These are phyloP conservation scores for Phortica magna DNA, from an alignment of 2,888 invertebrate genomes.

Conservation along the genomic window DNA sequence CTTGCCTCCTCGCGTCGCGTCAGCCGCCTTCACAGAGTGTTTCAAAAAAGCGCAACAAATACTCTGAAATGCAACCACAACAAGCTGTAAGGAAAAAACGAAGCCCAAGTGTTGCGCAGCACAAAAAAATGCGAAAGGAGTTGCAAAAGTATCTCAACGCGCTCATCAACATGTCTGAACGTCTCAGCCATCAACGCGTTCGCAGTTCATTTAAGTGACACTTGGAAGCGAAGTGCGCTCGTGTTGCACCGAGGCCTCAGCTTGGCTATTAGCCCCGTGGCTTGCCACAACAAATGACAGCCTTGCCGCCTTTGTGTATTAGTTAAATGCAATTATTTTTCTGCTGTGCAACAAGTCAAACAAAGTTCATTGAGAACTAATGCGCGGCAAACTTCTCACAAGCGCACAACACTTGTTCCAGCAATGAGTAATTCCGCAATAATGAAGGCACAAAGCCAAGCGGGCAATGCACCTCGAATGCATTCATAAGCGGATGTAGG, in stretches of 20 bases:
- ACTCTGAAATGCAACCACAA: background rate
- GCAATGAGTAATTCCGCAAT: no score
- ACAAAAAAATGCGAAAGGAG: background rate
- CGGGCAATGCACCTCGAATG: no score
- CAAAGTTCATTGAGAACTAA: no score
- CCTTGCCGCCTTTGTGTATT: background rate
- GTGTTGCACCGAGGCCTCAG: background rate
- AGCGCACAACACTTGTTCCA: no score
- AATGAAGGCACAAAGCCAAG: no score
- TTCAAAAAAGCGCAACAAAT: background rate
- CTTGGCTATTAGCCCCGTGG: no score
- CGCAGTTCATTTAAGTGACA: constrained; percentile 7
- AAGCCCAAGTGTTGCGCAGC: background rate
- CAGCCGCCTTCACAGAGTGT: background rate
- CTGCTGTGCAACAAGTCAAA: no score
- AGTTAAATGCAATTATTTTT: no score
- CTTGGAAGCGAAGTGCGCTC: background rate
- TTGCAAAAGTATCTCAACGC: background rate
- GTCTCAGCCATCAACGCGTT: background rate
- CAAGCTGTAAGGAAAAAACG: background rate
- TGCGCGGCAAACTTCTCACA: no score
- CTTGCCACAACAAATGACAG: background rate
- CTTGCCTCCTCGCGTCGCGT: background rate
- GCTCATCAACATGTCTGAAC: background rate
- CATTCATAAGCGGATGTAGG: no score